Evolutionary conservation across 2,888 invertebrate genomes (phyloP), one percentile per base, ranked within the genome.

Genomic region (Lycophotia porphyrea): DNA sequence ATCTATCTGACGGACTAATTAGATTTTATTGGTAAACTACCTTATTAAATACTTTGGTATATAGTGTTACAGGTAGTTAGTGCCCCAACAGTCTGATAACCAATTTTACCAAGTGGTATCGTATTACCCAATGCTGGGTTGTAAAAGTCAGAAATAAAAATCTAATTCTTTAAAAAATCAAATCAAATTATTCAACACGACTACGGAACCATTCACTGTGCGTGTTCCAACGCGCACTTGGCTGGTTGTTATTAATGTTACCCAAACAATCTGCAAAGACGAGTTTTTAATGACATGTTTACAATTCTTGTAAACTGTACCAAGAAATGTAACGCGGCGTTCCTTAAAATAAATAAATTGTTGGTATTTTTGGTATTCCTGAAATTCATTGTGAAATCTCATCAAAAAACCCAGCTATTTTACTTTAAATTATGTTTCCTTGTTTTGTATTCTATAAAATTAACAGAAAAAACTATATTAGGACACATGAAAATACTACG

Each of bases 271-370:
- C 0, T 21, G 34, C 7, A 8, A 65, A 44, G 1, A 42, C 9
- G 5, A 18, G 44, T 73, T 71, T 49, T 36, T 36, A 73, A 27
- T 27, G 63, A 36, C 27, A 52, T 61, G 24, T 65, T 75, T 58
- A 73, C 27, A 64, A 64, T 64, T 44, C 7, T 15, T 15, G 15
- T 5, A 44, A 55, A 73, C 44, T 39, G n/a, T 36, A 52, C 42
- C 27, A 34, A 27, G 49, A 63, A 73, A 11, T 18, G 21, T 21
- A 49, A 47, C 24, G 65, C 39, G 1, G 42, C 4, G 27, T 36
- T 13, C 39, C 5, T 21, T 39, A 39, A 34, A 3, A 39, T 70
- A 47, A 60, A 61, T n/a, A 69, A 31, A 69, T 49, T 31, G 1
- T 49, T 64, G 3, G 49, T 18, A 18, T 70, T 24, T 47, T 47